Evolutionary conservation across 1,140 invertebrate genomes (phyloP), one percentile per base, ranked within the genome.

Genomic region (Pseudachorutes palmiensis): DNA sequence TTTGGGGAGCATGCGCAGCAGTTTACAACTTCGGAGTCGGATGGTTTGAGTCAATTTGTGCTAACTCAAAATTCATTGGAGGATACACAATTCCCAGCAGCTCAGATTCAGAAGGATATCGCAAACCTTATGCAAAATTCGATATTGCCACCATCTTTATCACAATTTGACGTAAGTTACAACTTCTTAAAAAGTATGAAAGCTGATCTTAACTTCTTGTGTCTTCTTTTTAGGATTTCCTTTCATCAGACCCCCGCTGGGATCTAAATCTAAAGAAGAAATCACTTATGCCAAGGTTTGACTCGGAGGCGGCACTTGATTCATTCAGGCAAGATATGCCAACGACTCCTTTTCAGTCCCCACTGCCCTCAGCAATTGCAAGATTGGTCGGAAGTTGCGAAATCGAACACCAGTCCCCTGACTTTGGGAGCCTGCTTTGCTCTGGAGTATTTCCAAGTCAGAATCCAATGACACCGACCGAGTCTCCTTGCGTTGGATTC

Each of bases 381-480:
- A 64, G 63, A 58, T 45, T 68, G 28, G 60, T 68, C n/a, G 66
- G 48, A 1, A 24, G 16, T 2, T 2, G 9, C 19, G 29, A 32
- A 14, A 32, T 28, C 2, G 32, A 31, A 30, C n/a, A n/a, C 16
- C 33, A 33, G 19, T 36, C 64, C 0, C 62, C 61, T 75, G 76
- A 78, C 59, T 63, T 80, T 2, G 61, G 78, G 24, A 77, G 77
- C 14, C 70, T 80, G 1, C n/a, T n/a, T n/a, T 80, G 79, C 64
- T 81, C 80, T 19, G 80, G 78, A 30, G 71, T 71, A 67, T 81
- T 81, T 75, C 70, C 66, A 55, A 78, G 76, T 62, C 74, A 76
- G 32, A 71, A 64, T 41, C 67, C 70, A 3, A 68, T 67, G 19
- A 74, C 68, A 41, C 68, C 67, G 62, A 29, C 28, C 2, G 65